These are phyloP conservation scores for Pantherophis vulpinus DNA, from an alignment of 2,797 vertebrate genomes.

Conservation along the genomic window DNA sequence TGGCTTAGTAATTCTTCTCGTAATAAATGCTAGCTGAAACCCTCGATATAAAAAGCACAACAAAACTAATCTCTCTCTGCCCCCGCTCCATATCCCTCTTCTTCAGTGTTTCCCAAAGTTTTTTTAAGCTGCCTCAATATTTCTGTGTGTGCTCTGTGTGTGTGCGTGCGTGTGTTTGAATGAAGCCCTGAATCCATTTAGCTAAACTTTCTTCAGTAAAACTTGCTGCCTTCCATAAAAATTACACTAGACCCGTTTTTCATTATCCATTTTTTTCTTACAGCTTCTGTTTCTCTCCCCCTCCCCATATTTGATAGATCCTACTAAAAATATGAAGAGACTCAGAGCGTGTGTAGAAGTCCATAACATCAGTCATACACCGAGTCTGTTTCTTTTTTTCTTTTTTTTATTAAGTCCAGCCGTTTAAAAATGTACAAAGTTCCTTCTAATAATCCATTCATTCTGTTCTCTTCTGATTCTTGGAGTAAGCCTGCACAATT, in stretches of 20 bases:
- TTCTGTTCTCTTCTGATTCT: constrained; percentile 97
- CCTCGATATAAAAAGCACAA: constrained; percentile 48
- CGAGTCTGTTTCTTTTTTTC: constrained; percentile 70
- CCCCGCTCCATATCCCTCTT: constrained; percentile 39
- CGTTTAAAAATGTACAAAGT: constrained; percentile 84
- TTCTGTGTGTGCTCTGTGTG: background rate
- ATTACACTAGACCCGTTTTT: constrained; percentile 66
- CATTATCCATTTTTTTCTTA: constrained; percentile 69
- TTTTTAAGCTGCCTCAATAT: constrained; percentile 32
- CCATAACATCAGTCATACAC: constrained; percentile 78
- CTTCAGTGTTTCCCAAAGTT: constrained; percentile 49
- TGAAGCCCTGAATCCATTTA: constrained; percentile 77
- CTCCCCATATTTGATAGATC: constrained; percentile 74
- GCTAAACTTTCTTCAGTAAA: constrained; percentile 60
- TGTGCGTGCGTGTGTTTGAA: background rate
- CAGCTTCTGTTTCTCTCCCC: constrained; percentile 64
- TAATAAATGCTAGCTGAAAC: constrained; percentile 71
- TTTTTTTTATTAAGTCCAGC: constrained; percentile 78
- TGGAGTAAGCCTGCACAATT: constrained; percentile 98
- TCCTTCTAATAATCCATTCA: constrained; percentile 95
- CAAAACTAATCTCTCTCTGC: constrained; percentile 45
- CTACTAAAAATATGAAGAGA: constrained; percentile 74
- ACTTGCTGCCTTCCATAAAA: constrained; percentile 66
- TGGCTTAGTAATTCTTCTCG: constrained; percentile 69
- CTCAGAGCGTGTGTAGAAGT: constrained; percentile 72